Evolutionary conservation across 2,888 invertebrate species (phyloP).

Genomic region (Dyspetes luteomarginatus): DNA sequence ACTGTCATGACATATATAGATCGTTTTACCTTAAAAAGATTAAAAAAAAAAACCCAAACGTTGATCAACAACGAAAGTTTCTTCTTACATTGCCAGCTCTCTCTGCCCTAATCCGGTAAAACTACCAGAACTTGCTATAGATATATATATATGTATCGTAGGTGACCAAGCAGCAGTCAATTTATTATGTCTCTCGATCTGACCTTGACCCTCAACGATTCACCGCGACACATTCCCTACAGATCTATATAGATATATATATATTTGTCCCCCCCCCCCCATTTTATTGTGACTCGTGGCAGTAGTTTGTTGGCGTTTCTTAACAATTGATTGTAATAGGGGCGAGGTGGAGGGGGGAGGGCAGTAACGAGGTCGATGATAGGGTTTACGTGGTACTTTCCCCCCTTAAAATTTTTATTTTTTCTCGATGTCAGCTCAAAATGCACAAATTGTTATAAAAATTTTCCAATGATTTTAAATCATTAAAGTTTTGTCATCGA

Average conservation of each 20-base stretch:
- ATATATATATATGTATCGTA: neutral
- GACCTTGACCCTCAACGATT: constrained; percentile 50
- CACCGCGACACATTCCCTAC: neutral
- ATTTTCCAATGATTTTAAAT: too few relatives aligned
- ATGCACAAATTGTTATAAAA: neutral
- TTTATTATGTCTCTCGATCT: constrained; percentile 20
- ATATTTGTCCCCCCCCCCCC: neutral
- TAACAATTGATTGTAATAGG: neutral
- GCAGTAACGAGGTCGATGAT: neutral
- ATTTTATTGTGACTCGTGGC: neutral
- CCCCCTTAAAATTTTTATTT: neutral
- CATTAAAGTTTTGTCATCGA: too few relatives aligned
- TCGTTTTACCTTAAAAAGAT: neutral
- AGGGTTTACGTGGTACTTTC: neutral
- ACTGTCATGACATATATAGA: constrained; percentile 15
- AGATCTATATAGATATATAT: neutral
- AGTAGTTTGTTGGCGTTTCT: neutral
- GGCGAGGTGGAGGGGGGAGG: too few relatives aligned
- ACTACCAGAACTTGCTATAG: neutral
- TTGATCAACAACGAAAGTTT: neutral
- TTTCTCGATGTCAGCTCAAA: too few relatives aligned
- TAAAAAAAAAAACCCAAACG: neutral
- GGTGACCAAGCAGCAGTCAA: constrained; percentile 13
- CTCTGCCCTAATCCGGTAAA: neutral
- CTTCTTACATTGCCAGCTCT: neutral